A percentile compares a stretch with the other conserved stretches of the same genome.
These are phyloP conservation scores for Calameuta filiformis DNA, from an alignment of 2,888 invertebrate species.

Conservation along the genomic window DNA sequence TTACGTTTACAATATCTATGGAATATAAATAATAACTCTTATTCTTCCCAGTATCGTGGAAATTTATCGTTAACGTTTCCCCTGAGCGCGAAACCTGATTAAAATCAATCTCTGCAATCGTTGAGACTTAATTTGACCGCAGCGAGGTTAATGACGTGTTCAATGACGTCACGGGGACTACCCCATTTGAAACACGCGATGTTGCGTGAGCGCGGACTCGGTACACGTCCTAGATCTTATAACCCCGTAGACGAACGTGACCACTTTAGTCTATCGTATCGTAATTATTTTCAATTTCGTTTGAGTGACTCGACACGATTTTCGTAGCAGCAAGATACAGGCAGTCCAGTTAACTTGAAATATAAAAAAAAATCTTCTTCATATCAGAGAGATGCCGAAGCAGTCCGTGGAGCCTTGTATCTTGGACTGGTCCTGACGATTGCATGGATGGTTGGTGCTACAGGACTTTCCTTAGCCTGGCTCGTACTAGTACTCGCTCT, in stretches of 20 bases:
- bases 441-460: slow-evolving; percentile 61
- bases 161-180: slow-evolving; percentile 39
- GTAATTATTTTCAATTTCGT: not conserved
- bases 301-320: not conserved
- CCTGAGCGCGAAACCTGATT: not conserved
- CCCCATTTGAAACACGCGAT: slow-evolving; percentile 42
- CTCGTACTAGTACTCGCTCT: slow-evolving; percentile 57
- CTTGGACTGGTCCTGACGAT: slow-evolving; percentile 52
- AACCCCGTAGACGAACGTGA: not conserved
- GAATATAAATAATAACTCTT: not conserved
- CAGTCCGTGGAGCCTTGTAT: slow-evolving; percentile 47
- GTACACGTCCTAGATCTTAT: slow-evolving; percentile 38
- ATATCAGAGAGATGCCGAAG: slow-evolving; percentile 53
- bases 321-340: not conserved
- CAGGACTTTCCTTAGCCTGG: slow-evolving; percentile 62
- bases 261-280: not conserved
- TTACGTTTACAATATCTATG: not conserved
- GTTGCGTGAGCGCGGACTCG: slow-evolving; percentile 41
- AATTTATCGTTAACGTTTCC: not conserved
- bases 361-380: not conserved
- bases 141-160: slow-evolving; percentile 38
- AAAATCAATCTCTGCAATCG: not conserved
- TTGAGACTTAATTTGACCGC: not conserved
- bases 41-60: not conserved
- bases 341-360: not conserved